A percentile compares a stretch with the other conserved stretches of the same genome.
Conservation (phyloP, 2,888 invertebrate species). For the Ormia ochracea region DNA sequence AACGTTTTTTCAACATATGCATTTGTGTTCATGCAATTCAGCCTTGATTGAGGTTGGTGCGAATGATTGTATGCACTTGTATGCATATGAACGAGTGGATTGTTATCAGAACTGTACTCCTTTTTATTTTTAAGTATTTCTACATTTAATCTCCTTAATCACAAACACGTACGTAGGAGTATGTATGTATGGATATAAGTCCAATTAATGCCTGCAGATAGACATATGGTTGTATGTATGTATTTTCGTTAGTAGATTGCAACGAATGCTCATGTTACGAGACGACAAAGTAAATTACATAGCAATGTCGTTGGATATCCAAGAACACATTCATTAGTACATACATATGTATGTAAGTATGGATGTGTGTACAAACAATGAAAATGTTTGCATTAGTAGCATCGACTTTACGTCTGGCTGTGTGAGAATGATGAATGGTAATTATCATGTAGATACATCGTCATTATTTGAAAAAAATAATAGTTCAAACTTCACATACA, state of each 20-base stretch:
- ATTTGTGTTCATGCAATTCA: not conserved
- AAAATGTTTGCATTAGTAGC: conserved; percentile 36
- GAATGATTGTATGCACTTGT: not conserved
- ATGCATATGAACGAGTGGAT: conserved; percentile 8
- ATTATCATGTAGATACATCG: not conserved
- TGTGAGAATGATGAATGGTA: not conserved
- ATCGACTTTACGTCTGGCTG: not conserved
- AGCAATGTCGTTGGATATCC: too few relatives aligned
- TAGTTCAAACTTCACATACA: not conserved
- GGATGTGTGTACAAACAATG: conserved; percentile 13
- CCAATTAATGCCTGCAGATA: too few relatives aligned
- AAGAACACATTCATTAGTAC: not conserved
- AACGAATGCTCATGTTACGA: too few relatives aligned
- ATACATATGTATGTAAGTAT: conserved; percentile 3
- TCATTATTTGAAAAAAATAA: not conserved
- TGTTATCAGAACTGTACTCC: not conserved
- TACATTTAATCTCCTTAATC: conserved; percentile 58
- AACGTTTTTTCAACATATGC: conserved; percentile 53
- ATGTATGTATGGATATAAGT: not conserved
- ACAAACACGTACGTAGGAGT: conserved; percentile 19
- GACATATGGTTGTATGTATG: not conserved
- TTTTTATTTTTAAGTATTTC: conserved; percentile 31
- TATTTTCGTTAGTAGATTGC: too few relatives aligned
- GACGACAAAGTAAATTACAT: too few relatives aligned
- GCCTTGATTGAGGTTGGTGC: not conserved